These are phyloP conservation scores for Mus minutoides DNA, from an alignment of 2,797 vertebrate genomes.

Conservation along the genomic window DNA sequence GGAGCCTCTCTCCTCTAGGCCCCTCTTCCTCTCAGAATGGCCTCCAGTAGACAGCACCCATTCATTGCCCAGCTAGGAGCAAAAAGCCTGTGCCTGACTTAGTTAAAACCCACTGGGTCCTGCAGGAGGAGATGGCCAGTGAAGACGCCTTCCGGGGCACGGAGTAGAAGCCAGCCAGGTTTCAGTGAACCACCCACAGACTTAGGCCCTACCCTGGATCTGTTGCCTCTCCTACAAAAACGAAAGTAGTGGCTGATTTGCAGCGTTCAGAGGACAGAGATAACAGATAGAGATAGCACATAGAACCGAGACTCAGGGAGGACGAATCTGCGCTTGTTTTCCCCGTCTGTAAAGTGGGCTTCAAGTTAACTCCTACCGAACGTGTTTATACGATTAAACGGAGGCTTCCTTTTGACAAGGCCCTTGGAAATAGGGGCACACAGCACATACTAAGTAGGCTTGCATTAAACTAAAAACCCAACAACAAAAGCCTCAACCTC, in stretches of 20 bases:
- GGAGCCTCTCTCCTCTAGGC: not conserved
- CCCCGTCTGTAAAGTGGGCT: not conserved
- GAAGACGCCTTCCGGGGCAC: not conserved
- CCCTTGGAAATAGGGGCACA: not conserved
- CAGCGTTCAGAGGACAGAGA: not conserved
- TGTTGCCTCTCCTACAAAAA: slow-evolving; percentile 17
- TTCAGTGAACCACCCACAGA: not conserved
- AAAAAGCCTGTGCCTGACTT: not conserved
- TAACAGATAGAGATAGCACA: not conserved
- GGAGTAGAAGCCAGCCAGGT: not conserved
- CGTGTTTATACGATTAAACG: not conserved
- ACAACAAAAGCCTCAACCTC: not conserved
- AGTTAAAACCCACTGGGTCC: not conserved
- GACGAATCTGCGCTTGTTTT: not conserved
- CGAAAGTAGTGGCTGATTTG: not conserved
- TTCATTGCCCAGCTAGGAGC: fast-evolving
- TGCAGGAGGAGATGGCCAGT: fast-evolving
- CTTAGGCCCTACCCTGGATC: not conserved
- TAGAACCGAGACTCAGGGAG: not conserved
- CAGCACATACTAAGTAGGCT: not conserved
- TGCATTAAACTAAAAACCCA: slow-evolving; percentile 1
- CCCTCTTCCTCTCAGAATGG: not conserved
- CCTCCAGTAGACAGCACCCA: not conserved
- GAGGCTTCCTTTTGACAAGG: not conserved
- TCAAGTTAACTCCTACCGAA: not conserved